Base-by-base conservation (phyloP, 1,140 invertebrate genomes). In the Lordiphosa mommai region DNA sequence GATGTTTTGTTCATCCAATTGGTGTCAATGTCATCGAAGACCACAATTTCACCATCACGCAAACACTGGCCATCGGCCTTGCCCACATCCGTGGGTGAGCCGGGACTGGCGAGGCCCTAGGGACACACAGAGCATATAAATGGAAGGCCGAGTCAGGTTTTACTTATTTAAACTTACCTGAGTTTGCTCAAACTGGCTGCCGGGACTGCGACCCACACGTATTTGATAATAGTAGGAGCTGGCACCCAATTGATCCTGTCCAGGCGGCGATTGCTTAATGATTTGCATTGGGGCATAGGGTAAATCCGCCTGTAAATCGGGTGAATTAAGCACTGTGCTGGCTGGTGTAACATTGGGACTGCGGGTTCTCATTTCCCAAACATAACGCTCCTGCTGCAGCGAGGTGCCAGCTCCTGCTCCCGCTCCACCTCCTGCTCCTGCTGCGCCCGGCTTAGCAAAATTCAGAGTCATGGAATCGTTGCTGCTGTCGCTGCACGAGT, bases 11-110 rank as follows among this genome's bases (percentile, higher is more conserved):
- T 91, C 60, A 91, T 91, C 92, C 92, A 93, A 65, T 90, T 91
- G 46, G 94, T 94, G 40, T 93, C 94, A 61, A 95, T 95, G 76
- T 95, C 94, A 85, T 95, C 94, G 82, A 95, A 95, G 4, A 95
- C 93, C 30, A 94, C 93, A 14, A 94, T 93, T 72, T 94, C 93
- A 23, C 92, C 92, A 34, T 85, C 85, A 1, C 85, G 64, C 44
- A 88, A 48, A 10, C 86, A 86, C 13, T 85, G 80, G 0, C 66
- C 73, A 36, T 80, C 84, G 4, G 67, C 84, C 49, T 86, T 88
- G 41, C 84, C 87, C 10, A 88, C 84, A 55, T 88, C 86, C 10
- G 87, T 88, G 2, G 87, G 79, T 16, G 87, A 88, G 8, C 85
- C 87, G 8, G 77, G 85, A 61, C 82, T 88, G 3, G 85, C 65